Base-by-base conservation (phyloP, 2,888 invertebrate genomes). In the Ennomos fuscantarius region DNA sequence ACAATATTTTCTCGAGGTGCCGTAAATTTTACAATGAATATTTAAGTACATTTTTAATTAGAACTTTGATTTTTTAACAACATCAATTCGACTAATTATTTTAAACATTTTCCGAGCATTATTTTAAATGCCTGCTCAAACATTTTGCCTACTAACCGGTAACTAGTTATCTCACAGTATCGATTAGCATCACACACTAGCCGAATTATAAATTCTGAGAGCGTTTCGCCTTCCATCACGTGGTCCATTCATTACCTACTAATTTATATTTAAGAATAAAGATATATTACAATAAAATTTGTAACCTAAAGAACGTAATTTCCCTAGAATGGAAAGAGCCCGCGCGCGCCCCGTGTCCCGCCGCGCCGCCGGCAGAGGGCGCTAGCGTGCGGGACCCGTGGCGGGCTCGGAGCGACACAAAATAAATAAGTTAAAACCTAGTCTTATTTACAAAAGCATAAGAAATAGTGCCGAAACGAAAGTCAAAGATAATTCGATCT, bases 221-320 rank as follows among this genome's bases (percentile, higher is more conserved):
- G 90, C 89, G 74, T 81, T 62, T 79, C 80, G 69, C 78, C 82
- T 82, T 82, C 82, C 85, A 79, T 84, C 86, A 78, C 84, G 80
- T 88, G 89, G 89, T 89, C 87, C 89, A 85, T 86, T 84, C 91
- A 87, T 87, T 86, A 84, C 82, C 81, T 82, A 82, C 81, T 82
- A 82, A 70, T 82, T 61, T 76, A 79, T 74, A 78, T 78, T 80
- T 81, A 83, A 81, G 78, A 76, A 79, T 83, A 85, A 82, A 82
- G 78, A 78, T 82, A 84, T 85, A 78, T 87, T 90, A 91, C 90
- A 90, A 89, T 92, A 90, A 89, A 90, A 89, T 92, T 89, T 90
- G 84, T 89, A 91, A 89, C 87, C 91, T 92, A 91, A 73, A 85
- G 85, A 91, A 91, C 89, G 83, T 87, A 88, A 87, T 89, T 90